These are phyloP conservation scores for Callipepla squamata DNA, from an alignment of 2,113 vertebrate genomes.

Conservation along the genomic window DNA sequence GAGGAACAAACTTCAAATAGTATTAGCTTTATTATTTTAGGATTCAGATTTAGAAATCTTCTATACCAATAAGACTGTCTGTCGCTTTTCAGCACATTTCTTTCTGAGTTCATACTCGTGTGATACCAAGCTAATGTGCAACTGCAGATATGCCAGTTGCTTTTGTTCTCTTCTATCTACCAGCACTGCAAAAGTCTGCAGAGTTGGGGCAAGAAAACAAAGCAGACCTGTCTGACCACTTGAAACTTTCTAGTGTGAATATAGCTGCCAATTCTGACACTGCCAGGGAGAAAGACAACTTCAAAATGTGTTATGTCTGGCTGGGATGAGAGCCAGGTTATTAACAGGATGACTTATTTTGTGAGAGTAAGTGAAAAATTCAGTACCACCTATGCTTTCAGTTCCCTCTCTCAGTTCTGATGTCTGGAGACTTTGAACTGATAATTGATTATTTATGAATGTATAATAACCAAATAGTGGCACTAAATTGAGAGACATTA, in stretches of 20 bases:
- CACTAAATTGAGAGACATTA: conserved; percentile 17
- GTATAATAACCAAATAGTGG: not conserved
- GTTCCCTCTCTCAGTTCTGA: not conserved
- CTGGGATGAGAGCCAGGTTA: conserved; percentile 49
- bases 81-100: not conserved
- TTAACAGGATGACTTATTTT: conserved; percentile 48
- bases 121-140: not conserved
- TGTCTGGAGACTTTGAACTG: not conserved
- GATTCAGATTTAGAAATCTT: not conserved
- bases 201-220: not conserved
- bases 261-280: not conserved
- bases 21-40: not conserved
- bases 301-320: conserved; percentile 32
- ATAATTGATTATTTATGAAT: conserved; percentile 49
- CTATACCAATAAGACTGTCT: not conserved
- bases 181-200: not conserved
- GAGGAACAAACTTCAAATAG: not conserved
- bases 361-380: conserved; percentile 25
- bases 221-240: not conserved
- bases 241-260: not conserved
- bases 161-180: not conserved
- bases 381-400: not conserved
- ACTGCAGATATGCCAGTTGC: not conserved
- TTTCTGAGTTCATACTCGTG: not conserved
- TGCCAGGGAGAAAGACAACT: not conserved